Percentiles rank a stretch among this genome's conserved stretches.
Evolutionary conservation across 1,140 invertebrate genomes (phyloP).

Genomic region (Drosophila orosa): DNA sequence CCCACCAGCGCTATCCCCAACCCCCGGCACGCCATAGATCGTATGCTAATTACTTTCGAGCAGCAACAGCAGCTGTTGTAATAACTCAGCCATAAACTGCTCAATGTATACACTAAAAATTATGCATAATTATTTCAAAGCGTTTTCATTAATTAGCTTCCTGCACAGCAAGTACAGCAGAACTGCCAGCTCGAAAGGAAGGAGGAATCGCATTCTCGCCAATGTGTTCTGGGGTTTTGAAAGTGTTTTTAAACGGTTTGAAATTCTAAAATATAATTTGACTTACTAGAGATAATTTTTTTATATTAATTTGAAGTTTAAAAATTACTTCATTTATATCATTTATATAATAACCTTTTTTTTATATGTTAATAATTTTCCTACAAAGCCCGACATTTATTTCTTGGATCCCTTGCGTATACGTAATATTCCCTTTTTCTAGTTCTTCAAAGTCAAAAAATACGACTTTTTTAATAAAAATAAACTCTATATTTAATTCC

Average conservation of each 20-base stretch:
- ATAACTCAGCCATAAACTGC: conserved; percentile 82
- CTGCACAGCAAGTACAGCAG: conserved; percentile 30
- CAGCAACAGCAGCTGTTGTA: conserved; percentile 78
- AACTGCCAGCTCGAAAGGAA: background rate
- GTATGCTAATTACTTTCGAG: conserved; percentile 77
- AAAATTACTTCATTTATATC: too few species aligned
- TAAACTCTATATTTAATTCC: too few species aligned
- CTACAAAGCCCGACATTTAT: too few species aligned
- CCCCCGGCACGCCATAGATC: conserved; percentile 6
- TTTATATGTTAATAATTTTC: too few species aligned
- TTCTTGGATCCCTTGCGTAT: too few species aligned
- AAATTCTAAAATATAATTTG: background rate
- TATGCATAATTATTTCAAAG: conserved; percentile 83
- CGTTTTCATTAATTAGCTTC: conserved; percentile 79
- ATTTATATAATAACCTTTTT: too few species aligned
- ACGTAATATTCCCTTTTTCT: too few species aligned
- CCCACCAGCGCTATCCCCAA: too few species aligned
- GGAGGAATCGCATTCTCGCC: background rate
- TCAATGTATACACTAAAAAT: conserved; percentile 83
- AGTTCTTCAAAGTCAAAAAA: background rate
- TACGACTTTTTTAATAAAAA: background rate
- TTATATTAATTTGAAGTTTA: background rate
- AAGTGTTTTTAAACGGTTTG: background rate
- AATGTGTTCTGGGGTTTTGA: background rate
- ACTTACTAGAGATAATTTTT: background rate